Evolutionary conservation across 2,888 invertebrate genomes (phyloP).

Genomic region (Leptogaster cylindrica): DNA sequence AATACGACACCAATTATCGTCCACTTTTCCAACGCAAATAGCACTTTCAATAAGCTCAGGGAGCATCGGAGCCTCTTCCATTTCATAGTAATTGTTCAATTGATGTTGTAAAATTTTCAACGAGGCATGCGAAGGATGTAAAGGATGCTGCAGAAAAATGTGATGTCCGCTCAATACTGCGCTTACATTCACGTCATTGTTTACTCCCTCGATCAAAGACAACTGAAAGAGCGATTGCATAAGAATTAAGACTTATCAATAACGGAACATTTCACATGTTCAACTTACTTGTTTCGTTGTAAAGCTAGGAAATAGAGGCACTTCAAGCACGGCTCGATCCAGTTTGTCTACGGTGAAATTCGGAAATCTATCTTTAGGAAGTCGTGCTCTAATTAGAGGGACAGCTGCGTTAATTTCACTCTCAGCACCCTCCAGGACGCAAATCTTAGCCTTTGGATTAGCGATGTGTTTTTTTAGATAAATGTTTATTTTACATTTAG

Average conservation of each 20-base stretch:
- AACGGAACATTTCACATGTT: not conserved
- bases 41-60: conserved; percentile 80
- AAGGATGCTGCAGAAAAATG: conserved; percentile 93
- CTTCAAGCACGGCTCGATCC: conserved; percentile 57
- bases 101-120: conserved; percentile 79
- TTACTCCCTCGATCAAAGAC: conserved; percentile 87
- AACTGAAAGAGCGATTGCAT: conserved; percentile 65
- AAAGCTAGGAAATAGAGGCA: too few relatives aligned
- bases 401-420: conserved; percentile 82
- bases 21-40: conserved; percentile 84
- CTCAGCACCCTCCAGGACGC: conserved; percentile 81
- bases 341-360: conserved; percentile 71
- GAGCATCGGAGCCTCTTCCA: conserved; percentile 78
- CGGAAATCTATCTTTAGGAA: conserved; percentile 82
- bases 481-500: conserved; percentile 79
- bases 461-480: conserved; percentile 77
- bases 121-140: conserved; percentile 90
- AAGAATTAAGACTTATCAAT: not conserved
- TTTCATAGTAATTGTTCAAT: conserved; percentile 84
- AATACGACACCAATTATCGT: conserved; percentile 87
- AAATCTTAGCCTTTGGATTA: conserved; percentile 78
- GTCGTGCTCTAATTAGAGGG: conserved; percentile 82
- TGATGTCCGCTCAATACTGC: conserved; percentile 86
- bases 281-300: not conserved
- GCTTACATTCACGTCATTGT: conserved; percentile 90